Conservation (phyloP, 64 coral and sea anemone species). For the Orbicella faveolata region DNA sequence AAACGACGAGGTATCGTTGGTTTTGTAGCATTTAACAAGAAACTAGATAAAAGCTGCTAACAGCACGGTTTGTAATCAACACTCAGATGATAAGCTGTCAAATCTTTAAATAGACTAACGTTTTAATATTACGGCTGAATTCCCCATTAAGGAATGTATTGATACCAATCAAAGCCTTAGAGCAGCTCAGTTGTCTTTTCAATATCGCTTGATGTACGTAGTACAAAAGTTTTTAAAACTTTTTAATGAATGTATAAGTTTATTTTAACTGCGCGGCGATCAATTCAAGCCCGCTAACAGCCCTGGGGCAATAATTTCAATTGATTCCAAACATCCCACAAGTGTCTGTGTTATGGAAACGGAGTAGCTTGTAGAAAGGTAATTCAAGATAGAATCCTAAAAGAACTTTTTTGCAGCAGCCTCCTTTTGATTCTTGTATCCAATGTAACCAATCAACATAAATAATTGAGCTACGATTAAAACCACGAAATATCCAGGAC, state of each 20-base stretch:
- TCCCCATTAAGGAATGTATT: no score
- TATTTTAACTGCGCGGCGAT: not conserved
- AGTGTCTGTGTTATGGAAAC: not conserved
- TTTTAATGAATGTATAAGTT: not conserved
- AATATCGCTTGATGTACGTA: no score
- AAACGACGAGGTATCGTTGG: no score
- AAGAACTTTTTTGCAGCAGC: slow-evolving; percentile 99
- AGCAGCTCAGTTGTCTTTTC: no score
- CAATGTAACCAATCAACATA: slow-evolving; percentile 84
- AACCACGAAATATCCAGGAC: slow-evolving; percentile 94
- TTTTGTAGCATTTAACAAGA: no score
- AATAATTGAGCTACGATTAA: slow-evolving; percentile 81
- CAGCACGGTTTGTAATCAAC: no score
- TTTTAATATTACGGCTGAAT: no score
- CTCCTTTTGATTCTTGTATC: slow-evolving; percentile 94
- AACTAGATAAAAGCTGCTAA: no score
- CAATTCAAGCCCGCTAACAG: not conserved
- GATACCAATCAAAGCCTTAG: no score
- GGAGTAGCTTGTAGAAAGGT: not conserved
- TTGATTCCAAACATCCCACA: not conserved
- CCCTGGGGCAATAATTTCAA: not conserved
- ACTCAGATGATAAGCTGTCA: no score
- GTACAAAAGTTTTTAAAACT: not conserved
- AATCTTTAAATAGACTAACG: no score
- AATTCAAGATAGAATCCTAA: slow-evolving; percentile 37